Percentiles rank a stretch among this genome's conserved stretches.
These are phyloP conservation scores for Menidia menidia DNA, from an alignment of 2,797 vertebrate genomes.

Conservation along the genomic window DNA sequence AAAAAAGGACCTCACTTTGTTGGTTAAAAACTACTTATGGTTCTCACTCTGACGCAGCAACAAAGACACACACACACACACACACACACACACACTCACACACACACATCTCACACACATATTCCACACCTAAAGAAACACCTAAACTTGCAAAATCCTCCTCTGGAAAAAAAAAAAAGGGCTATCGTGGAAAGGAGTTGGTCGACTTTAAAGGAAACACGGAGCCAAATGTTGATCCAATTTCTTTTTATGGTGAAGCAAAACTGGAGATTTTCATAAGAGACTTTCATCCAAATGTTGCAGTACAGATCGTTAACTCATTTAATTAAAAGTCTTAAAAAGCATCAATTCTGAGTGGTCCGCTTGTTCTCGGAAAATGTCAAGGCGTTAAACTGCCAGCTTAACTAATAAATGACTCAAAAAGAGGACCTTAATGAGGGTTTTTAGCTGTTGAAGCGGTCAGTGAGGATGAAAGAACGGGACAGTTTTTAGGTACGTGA, in stretches of 20 bases:
- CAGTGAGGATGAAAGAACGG: background rate
- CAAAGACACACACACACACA: too few relatives aligned
- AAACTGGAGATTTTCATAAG: background rate
- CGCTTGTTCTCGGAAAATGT: slow-evolving; percentile 53
- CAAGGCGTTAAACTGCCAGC: slow-evolving; percentile 35
- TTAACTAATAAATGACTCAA: slow-evolving; percentile 35
- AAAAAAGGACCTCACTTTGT: too few relatives aligned
- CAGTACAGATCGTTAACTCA: slow-evolving; percentile 55
- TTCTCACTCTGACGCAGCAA: too few relatives aligned
- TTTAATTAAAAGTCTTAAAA: slow-evolving; percentile 63
- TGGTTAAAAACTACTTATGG: too few relatives aligned
- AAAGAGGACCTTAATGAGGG: slow-evolving; percentile 26
- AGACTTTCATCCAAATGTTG: slow-evolving; percentile 10
- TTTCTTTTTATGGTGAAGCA: background rate
- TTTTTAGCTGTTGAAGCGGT: slow-evolving; percentile 21
- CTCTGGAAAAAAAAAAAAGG: background rate
- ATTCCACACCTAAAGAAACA: background rate
- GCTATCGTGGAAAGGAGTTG: background rate
- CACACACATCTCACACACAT: background rate
- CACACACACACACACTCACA: background rate
- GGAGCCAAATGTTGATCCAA: too few relatives aligned
- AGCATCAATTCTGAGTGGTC: slow-evolving; percentile 47
- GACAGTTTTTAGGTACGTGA: too few relatives aligned
- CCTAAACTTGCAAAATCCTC: slow-evolving; percentile 9
- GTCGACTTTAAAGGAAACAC: background rate